These are phyloP conservation scores for Chloromyia formosa DNA, from an alignment of 2,888 invertebrate genomes.

Conservation along the genomic window DNA sequence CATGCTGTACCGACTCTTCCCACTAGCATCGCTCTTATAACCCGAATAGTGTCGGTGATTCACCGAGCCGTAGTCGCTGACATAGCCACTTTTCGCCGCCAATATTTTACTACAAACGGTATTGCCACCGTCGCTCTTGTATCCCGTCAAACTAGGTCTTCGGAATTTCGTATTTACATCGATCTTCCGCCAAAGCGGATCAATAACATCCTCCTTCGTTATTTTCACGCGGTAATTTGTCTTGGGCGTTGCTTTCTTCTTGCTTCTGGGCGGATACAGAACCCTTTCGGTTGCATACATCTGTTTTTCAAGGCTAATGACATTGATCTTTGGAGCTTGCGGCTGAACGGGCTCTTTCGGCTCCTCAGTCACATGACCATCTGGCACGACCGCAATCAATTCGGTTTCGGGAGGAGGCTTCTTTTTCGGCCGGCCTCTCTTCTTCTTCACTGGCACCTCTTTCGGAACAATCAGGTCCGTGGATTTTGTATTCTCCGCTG, in stretches of 20 bases:
- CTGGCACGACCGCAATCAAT: conserved; percentile 36
- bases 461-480: conserved; percentile 58
- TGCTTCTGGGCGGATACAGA: conserved; percentile 79
- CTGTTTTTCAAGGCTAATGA: conserved; percentile 73
- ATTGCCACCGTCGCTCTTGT: conserved; percentile 68
- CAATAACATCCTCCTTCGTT: conserved; percentile 68
- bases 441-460: conserved; percentile 56
- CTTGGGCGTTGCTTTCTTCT: conserved; percentile 72
- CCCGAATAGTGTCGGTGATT: conserved; percentile 64
- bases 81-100: conserved; percentile 66
- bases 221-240: conserved; percentile 64
- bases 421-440: conserved; percentile 62
- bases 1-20: conserved; percentile 69
- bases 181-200: conserved; percentile 72
- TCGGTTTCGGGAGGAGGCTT: conserved; percentile 42
- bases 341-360: conserved; percentile 55
- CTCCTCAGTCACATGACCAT: conserved; percentile 14
- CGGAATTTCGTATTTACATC: conserved; percentile 73
- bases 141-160: conserved; percentile 68
- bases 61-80: conserved; percentile 69
- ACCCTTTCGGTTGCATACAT: conserved; percentile 79
- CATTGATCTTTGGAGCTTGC: conserved; percentile 64
- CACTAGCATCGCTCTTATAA: conserved; percentile 70
- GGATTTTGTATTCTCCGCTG: conserved; percentile 64
- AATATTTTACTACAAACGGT: conserved; percentile 65